phyloP scores from a whole-genome alignment of 35 echinoderm and acorn worm genomes.

The Heliocidaris erythrogramma region DNA sequence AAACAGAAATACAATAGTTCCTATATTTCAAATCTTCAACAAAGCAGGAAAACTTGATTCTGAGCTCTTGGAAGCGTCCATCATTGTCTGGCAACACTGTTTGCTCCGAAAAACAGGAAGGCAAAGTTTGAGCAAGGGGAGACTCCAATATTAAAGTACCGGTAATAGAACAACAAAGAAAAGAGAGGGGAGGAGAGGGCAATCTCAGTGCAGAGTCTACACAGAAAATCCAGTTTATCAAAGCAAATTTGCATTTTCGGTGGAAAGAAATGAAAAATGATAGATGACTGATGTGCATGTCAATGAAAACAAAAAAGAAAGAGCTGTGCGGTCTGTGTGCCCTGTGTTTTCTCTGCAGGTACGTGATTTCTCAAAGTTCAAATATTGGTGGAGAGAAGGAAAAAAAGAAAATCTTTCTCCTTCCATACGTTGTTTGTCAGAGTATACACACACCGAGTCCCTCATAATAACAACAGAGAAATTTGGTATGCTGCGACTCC shows the following conservation, averaged over 20 bases:
- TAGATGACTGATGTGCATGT: neutral
- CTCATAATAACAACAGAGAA: slow-evolving; percentile 17
- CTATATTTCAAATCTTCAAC: neutral
- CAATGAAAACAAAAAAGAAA: neutral
- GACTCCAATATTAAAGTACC: neutral
- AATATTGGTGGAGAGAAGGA: neutral
- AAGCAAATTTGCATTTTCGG: slow-evolving; percentile 5
- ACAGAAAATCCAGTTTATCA: neutral
- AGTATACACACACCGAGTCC: neutral
- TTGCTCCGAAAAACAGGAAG: neutral
- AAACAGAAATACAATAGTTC: too few species aligned
- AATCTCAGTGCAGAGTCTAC: neutral
- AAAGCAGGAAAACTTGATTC: neutral
- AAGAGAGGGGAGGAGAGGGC: neutral
- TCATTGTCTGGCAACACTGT: neutral
- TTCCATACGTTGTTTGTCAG: neutral
- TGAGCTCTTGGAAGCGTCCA: neutral
- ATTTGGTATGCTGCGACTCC: neutral
- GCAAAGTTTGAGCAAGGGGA: neutral
- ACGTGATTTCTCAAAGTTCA: slow-evolving; percentile 10
- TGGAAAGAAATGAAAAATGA: neutral
- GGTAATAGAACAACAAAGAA: neutral
- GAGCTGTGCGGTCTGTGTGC: neutral
- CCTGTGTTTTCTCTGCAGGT: neutral
- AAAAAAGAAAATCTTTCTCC: neutral